Conservation (phyloP, 2,113 vertebrate species). For the Lutjanus erythropterus region DNA sequence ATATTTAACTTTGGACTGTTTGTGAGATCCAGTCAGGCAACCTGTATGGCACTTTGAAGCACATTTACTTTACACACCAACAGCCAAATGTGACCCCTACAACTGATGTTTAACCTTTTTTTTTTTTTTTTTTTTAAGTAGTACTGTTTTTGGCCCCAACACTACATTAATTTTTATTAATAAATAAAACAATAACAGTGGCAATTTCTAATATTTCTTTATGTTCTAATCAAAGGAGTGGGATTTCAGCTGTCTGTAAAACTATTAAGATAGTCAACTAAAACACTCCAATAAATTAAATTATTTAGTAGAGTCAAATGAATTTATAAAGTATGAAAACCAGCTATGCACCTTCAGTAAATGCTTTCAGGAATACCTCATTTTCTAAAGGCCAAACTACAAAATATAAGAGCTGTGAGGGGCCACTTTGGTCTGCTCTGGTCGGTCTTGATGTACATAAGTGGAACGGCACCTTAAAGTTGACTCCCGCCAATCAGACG, state of each 20-base stretch:
- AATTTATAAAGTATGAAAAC: constrained; percentile 27
- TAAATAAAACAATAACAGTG: constrained; percentile 20
- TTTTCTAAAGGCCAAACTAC: constrained; percentile 44
- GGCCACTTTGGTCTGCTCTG: constrained; percentile 74
- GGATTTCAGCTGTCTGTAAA: constrained; percentile 34
- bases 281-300: constrained; percentile 9
- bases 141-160: constrained; percentile 25
- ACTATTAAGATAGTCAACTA: constrained; percentile 21
- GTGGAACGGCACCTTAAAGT: constrained; percentile 61
- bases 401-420: constrained; percentile 49
- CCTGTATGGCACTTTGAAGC: constrained; percentile 78
- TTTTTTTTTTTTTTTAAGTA: neutral
- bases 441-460: constrained; percentile 57
- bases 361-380: constrained; percentile 42
- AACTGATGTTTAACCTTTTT: neutral
- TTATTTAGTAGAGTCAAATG: neutral
- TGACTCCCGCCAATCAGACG: constrained; percentile 62
- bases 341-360: constrained; percentile 27
- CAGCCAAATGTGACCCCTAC: constrained; percentile 58
- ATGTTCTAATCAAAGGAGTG: neutral
- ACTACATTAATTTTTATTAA: neutral
- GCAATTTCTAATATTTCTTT: neutral
- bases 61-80: constrained; percentile 63
- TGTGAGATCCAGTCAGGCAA: constrained; percentile 62
- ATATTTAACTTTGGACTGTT: constrained; percentile 63